These are phyloP conservation scores for Tyrophagus putrescentiae DNA, from an alignment of 1,140 invertebrate genomes.

Conservation along the genomic window DNA sequence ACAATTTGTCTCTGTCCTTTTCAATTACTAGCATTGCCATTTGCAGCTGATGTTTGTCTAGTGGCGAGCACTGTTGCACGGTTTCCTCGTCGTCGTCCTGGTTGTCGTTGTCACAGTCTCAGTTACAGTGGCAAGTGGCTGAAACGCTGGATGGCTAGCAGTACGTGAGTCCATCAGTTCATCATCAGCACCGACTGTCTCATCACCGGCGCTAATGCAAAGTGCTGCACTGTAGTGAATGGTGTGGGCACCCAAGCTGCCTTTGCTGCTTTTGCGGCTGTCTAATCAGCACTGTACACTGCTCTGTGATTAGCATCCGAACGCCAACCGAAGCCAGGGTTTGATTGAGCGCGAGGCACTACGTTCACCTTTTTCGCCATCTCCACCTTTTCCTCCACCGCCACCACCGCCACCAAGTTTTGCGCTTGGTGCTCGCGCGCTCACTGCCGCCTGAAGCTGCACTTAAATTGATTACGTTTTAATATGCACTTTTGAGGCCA, in stretches of 20 bases:
- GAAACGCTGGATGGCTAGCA: not conserved
- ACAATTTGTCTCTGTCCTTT: constrained; percentile 13
- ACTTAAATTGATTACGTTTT: constrained; percentile 13
- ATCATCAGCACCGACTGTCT: too few relatives aligned
- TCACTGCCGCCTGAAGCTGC: not conserved
- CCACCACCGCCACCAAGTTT: too few relatives aligned
- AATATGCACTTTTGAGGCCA: not conserved
- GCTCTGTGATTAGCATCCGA: constrained; percentile 10
- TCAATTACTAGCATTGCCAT: too few relatives aligned
- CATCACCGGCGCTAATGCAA: constrained; percentile 10
- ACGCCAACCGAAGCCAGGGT: not conserved
- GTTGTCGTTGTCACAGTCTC: too few relatives aligned
- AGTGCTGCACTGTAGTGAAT: not conserved
- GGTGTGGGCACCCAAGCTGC: constrained; percentile 13
- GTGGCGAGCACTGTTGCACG: not conserved
- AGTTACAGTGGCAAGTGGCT: too few relatives aligned
- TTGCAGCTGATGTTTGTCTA: too few relatives aligned
- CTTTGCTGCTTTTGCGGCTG: too few relatives aligned
- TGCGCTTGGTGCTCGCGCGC: too few relatives aligned
- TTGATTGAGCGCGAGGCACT: not conserved
- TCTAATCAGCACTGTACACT: not conserved
- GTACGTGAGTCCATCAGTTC: not conserved
- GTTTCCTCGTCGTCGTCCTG: too few relatives aligned
- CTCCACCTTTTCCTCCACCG: too few relatives aligned
- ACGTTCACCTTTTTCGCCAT: too few relatives aligned